Conservation (phyloP, 2,888 invertebrate species). For the Microdon myrmicae region DNA sequence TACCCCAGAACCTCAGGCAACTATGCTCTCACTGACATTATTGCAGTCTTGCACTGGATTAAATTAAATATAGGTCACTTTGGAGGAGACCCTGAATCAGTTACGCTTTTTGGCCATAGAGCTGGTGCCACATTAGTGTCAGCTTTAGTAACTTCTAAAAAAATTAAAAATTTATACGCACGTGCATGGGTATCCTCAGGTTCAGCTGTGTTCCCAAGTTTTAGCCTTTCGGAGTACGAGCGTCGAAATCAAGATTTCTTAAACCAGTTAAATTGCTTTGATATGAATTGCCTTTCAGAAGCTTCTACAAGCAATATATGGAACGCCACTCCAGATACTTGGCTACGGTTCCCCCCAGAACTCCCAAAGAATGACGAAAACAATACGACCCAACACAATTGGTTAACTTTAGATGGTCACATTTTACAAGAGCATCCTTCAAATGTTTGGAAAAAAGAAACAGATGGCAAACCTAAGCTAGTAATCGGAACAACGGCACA, state of each 20-base stretch:
- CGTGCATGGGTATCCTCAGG: slow-evolving; percentile 84
- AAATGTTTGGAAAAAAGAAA: slow-evolving; percentile 71
- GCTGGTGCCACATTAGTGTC: slow-evolving; percentile 87
- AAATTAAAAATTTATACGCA: slow-evolving; percentile 76
- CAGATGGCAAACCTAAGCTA: slow-evolving; percentile 68
- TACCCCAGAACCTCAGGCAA: slow-evolving; percentile 85
- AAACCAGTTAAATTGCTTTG: slow-evolving; percentile 69
- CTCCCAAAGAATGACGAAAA: slow-evolving; percentile 70
- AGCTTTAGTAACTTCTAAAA: slow-evolving; percentile 72
- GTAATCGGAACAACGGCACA: slow-evolving; percentile 81
- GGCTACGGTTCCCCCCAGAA: slow-evolving; percentile 73
- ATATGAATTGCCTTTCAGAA: slow-evolving; percentile 71
- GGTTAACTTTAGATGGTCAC: slow-evolving; percentile 80
- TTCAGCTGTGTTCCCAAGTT: slow-evolving; percentile 78
- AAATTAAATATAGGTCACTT: slow-evolving; percentile 84
- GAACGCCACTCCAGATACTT: slow-evolving; percentile 77
- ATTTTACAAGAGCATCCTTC: slow-evolving; percentile 75
- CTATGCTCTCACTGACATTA: slow-evolving; percentile 84
- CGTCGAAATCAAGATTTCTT: slow-evolving; percentile 73
- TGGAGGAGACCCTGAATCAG: slow-evolving; percentile 81
- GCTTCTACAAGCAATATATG: slow-evolving; percentile 72
- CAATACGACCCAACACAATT: slow-evolving; percentile 73
- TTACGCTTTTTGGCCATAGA: slow-evolving; percentile 85
- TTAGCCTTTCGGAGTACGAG: slow-evolving; percentile 72
- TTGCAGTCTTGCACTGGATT: slow-evolving; percentile 82